These are phyloP conservation scores for Agrotis puta DNA, from an alignment of 2,888 invertebrate genomes.

Conservation along the genomic window DNA sequence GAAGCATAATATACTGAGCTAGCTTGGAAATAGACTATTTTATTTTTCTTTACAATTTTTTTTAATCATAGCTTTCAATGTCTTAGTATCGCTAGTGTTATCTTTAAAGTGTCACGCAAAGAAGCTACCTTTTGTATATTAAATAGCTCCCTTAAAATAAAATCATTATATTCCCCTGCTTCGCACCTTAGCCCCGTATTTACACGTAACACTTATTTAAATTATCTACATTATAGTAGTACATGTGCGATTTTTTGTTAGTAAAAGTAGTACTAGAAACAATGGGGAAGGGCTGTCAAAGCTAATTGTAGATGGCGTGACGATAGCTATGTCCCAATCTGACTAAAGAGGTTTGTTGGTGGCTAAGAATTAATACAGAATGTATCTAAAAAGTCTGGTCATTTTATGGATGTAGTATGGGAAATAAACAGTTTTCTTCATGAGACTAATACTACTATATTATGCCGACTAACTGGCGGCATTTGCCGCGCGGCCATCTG, in stretches of 20 bases:
- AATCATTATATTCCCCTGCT: background rate
- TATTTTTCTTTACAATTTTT: background rate
- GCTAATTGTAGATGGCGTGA: constrained; percentile 1
- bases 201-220: background rate
- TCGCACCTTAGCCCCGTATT: background rate
- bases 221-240: background rate
- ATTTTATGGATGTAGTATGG: too few relatives aligned
- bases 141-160: background rate
- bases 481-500: too few relatives aligned
- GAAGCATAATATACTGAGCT: too few relatives aligned
- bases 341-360: background rate
- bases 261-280: background rate
- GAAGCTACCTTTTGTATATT: constrained; percentile 3
- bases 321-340: background rate
- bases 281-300: constrained; percentile 1
- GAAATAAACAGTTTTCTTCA: too few relatives aligned
- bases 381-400: too few relatives aligned
- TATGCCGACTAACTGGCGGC: too few relatives aligned
- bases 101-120: background rate
- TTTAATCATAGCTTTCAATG: background rate
- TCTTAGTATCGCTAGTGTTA: too few relatives aligned
- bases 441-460: too few relatives aligned
- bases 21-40: background rate
- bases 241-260: background rate
- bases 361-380: too few relatives aligned